Percentiles rank a stretch among this genome's conserved stretches.
These are phyloP conservation scores for Dusona sp. DNA, from an alignment of 2,888 invertebrate genomes.

Conservation along the genomic window DNA sequence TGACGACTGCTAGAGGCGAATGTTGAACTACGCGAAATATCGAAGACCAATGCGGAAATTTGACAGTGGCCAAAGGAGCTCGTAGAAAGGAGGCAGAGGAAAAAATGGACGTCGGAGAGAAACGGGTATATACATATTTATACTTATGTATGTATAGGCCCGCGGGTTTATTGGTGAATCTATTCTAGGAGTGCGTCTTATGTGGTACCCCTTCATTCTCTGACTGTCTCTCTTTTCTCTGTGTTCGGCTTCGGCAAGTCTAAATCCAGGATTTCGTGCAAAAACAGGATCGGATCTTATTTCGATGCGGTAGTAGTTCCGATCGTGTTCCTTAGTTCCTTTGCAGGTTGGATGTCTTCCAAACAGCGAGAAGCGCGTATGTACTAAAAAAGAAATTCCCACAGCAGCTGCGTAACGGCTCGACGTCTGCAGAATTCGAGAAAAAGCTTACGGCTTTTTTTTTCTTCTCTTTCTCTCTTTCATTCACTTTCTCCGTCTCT, in stretches of 20 bases:
- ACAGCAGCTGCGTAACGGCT: conserved; percentile 55
- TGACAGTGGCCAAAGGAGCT: conserved; percentile 22
- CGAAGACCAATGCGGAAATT: conserved; percentile 63
- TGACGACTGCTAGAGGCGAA: conserved; percentile 1
- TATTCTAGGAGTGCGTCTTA: conserved; percentile 9
- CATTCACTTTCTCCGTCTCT: neutral
- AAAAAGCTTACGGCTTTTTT: conserved; percentile 25
- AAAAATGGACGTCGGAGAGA: conserved; percentile 40
- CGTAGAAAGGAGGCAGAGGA: conserved; percentile 14
- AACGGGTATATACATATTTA: conserved; percentile 15
- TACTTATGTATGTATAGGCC: neutral
- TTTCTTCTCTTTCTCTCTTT: neutral
- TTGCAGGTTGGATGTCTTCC: conserved; percentile 62
- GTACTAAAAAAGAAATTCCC: neutral
- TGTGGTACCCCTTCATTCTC: neutral
- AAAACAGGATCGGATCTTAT: conserved; percentile 60
- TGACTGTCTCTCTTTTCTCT: neutral
- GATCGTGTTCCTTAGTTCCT: conserved; percentile 48
- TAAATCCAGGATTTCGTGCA: conserved; percentile 4
- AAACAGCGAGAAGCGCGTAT: conserved; percentile 43
- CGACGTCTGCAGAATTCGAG: conserved; percentile 12
- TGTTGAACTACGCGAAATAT: conserved; percentile 43
- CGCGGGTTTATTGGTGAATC: conserved; percentile 37
- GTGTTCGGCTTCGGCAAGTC: neutral
- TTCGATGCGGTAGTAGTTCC: conserved; percentile 57